Conservation (phyloP, 2,888 invertebrate species). For the Coleophora flavipennella region DNA sequence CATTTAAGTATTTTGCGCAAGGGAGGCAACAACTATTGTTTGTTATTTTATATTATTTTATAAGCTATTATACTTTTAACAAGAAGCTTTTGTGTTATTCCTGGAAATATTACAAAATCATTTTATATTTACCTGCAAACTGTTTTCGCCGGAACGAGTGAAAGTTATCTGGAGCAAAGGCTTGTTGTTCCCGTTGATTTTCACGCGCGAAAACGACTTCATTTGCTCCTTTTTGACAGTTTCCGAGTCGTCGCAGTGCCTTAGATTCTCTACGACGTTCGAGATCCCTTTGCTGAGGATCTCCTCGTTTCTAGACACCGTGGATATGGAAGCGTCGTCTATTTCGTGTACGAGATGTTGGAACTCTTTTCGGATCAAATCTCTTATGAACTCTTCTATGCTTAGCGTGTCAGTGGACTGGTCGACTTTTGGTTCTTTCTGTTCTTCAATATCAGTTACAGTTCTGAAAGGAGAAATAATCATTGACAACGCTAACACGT, state of each 20-base stretch:
- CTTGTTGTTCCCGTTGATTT: conserved; percentile 62
- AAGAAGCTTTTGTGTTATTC: no score
- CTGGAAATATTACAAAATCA: no score
- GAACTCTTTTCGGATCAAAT: conserved; percentile 55
- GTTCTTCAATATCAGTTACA: conserved; percentile 16
- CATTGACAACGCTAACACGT: no score
- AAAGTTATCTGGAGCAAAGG: conserved; percentile 59
- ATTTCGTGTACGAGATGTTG: conserved; percentile 45
- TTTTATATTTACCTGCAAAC: conserved; percentile 37
- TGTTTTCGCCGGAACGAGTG: conserved; percentile 49
- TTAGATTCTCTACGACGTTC: conserved; percentile 46
- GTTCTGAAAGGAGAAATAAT: conserved; percentile 9
- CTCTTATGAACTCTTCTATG: conserved; percentile 57
- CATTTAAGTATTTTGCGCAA: no score
- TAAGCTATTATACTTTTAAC: no score
- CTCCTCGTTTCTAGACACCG: conserved; percentile 33
- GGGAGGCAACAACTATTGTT: no score
- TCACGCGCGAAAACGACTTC: conserved; percentile 52
- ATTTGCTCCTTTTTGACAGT: conserved; percentile 28
- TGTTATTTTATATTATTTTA: no score
- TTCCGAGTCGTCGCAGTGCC: conserved; percentile 25
- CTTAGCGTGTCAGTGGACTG: conserved; percentile 55
- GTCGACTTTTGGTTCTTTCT: conserved; percentile 35
- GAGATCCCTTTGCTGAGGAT: conserved; percentile 46
- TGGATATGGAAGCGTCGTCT: conserved; percentile 30